Evolutionary conservation across 2,797 vertebrate species (phyloP).

Genomic region (Calcarius lapponicus): DNA sequence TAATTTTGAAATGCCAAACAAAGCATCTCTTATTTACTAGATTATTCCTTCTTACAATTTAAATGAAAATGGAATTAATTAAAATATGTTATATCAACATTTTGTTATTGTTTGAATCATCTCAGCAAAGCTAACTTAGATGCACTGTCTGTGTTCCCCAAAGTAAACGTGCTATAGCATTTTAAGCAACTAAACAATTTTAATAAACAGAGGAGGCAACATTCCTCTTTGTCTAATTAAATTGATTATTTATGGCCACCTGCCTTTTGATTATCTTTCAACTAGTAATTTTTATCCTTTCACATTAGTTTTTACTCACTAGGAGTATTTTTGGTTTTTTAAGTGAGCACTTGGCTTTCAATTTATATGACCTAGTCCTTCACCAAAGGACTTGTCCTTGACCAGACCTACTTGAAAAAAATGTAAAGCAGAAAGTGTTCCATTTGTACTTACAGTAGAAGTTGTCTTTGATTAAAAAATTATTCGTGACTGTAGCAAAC

Average conservation of each 20-base stretch:
- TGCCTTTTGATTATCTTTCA: background rate
- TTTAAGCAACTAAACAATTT: background rate
- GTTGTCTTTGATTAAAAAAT: background rate
- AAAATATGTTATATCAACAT: background rate
- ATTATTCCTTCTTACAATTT: background rate
- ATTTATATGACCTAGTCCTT: background rate
- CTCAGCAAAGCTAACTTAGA: background rate
- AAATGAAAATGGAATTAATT: constrained; percentile 21
- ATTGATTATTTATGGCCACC: background rate
- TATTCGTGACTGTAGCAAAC: background rate
- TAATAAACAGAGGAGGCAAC: background rate
- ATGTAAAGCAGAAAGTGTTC: background rate
- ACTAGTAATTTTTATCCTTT: background rate
- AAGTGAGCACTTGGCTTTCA: background rate
- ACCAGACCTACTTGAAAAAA: background rate
- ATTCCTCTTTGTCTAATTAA: background rate
- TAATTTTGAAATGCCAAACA: constrained; percentile 9
- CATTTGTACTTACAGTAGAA: background rate
- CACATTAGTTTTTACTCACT: background rate
- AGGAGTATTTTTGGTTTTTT: fast-evolving
- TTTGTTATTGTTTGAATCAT: background rate
- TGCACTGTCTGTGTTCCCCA: background rate
- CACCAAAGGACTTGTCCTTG: background rate
- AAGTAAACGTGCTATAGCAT: background rate
- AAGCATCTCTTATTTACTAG: background rate